Conservation (phyloP, 2,888 invertebrate genomes). For the Protonemura montana region DNA sequence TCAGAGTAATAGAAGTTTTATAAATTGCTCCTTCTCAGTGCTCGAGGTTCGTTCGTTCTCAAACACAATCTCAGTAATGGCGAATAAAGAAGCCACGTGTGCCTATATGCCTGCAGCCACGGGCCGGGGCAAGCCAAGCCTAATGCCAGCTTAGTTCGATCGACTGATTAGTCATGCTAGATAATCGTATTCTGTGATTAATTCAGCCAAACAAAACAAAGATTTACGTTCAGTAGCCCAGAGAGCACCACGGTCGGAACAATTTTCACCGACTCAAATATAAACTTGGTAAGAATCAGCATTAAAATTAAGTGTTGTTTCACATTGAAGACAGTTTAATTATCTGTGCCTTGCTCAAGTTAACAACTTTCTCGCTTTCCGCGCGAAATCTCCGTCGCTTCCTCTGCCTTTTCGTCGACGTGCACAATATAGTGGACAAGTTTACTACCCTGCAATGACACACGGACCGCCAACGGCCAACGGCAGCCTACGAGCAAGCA, state of each 20-base stretch:
- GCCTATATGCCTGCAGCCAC: conserved; percentile 19
- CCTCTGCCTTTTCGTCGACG: background rate
- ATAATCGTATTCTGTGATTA: background rate
- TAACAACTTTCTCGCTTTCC: background rate
- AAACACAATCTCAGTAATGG: conserved; percentile 50
- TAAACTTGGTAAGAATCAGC: background rate
- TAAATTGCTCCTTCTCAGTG: conserved; percentile 48
- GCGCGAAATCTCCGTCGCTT: background rate
- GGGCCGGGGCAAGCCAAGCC: background rate
- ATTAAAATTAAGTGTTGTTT: background rate
- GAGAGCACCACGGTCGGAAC: background rate
- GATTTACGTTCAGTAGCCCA: no score
- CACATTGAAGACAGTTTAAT: background rate
- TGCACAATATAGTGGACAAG: background rate
- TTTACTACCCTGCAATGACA: background rate
- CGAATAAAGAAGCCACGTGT: conserved; percentile 47
- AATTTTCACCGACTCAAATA: background rate
- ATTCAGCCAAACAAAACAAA: background rate
- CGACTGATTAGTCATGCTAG: background rate
- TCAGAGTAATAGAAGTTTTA: conserved; percentile 51
- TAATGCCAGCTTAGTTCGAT: background rate
- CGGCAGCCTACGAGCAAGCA: background rate
- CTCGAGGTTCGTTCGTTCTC: conserved; percentile 32
- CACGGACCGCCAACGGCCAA: background rate
- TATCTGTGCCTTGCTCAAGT: background rate